Evolutionary conservation across 2,888 invertebrate genomes (phyloP), one percentile per base, ranked within the genome.

Genomic region (Lepidocyrtinus sp.): DNA sequence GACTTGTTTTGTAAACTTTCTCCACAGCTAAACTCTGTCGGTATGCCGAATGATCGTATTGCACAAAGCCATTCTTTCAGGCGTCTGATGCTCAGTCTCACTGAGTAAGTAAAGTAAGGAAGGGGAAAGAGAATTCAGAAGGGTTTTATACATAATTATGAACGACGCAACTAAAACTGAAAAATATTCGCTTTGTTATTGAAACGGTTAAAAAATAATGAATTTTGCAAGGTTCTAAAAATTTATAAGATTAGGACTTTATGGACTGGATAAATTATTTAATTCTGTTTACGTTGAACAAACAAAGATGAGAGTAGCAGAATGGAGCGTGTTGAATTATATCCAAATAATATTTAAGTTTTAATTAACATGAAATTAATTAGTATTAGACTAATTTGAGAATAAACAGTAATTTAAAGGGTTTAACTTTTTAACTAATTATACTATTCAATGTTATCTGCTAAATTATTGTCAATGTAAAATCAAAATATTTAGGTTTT

Each of bases 1-100:
- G 55, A 55, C 55, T n/a, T 55, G 21, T 72, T 59, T 71, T 22
- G 25, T 55, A 36, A 46, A n/a, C 21, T 21, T 75, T 83, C 81
- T 88, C 89, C 89, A 19, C 90, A 93, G 92, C 91, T 92, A 87
- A 94, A 92, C 89, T 91, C 93, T 75, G 89, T 93, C 86, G 92
- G 92, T 24, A 91, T 90, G 87, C 92, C 92, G 87, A 93, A 93
- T 88, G 96, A 96, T 88, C 92, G 92, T 88, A 96, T 96, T 88
- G 95, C 95, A 88, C 96, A 96, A 90, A 96, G 96, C 90, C 94
- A 94, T 89, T 95, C 95, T 85, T 96, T 96, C 92, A 95, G 95
- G 89, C 93, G 96, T 89, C 92, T 96, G 89, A 96, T 96, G 96
- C 93, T 93, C 91, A 93, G 94, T 90, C 95, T 96, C 86, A 91